phyloP scores from a whole-genome alignment of 2,113 vertebrate genomes.

The Dipodomys merriami region DNA sequence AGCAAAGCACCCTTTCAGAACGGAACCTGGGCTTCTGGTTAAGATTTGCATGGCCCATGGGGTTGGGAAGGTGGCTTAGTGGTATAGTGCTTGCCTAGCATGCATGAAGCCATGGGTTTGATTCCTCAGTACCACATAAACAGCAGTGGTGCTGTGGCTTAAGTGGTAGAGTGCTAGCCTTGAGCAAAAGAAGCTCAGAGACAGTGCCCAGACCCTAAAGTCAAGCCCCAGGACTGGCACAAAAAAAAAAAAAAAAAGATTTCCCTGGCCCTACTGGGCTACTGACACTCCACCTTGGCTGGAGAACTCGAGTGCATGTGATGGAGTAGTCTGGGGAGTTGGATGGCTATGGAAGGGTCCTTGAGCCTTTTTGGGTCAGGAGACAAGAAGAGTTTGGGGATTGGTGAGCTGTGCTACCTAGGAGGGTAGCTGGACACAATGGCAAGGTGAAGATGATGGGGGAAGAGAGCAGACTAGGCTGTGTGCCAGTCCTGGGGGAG shows the following conservation, averaged over 20 bases:
- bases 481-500: not conserved
- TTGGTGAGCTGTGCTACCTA: not conserved
- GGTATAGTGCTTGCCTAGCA: too few relatives aligned
- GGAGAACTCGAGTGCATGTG: not conserved
- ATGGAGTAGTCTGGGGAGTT: not conserved
- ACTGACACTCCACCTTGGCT: not conserved
- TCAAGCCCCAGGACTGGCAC: too few relatives aligned
- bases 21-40: constrained; percentile 22
- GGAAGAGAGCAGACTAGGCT: not conserved
- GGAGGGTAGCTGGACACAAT: not conserved
- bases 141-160: too few relatives aligned
- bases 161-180: too few relatives aligned
- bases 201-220: too few relatives aligned
- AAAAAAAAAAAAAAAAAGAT: not conserved
- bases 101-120: too few relatives aligned
- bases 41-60: constrained; percentile 20
- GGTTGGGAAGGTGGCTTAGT: too few relatives aligned
- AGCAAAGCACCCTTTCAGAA: constrained; percentile 49
- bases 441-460: not conserved
- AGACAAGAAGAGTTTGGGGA: not conserved
- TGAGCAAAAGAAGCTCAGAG: too few relatives aligned
- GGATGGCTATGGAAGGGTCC: not conserved
- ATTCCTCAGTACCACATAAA: too few relatives aligned
- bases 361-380: constrained; percentile 5
- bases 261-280: not conserved